Base-by-base conservation (phyloP, 1,140 invertebrate genomes). In the Littorina saxatilis region DNA sequence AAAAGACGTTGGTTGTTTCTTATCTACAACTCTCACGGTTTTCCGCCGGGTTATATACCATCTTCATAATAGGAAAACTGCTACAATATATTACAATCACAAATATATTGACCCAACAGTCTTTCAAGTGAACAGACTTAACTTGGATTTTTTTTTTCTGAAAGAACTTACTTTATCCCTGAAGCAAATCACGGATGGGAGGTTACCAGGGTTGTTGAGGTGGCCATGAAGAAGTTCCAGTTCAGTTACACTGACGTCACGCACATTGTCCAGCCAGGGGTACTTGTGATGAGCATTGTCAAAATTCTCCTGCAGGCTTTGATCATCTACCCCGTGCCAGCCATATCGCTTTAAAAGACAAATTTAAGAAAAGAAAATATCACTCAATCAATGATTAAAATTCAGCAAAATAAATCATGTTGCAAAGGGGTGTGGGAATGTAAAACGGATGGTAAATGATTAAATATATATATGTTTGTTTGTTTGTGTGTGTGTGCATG, bases 171-270 rank as follows among this genome's bases (percentile, higher is more conserved):
- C 90, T 82, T 91, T 90, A 77, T 90, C 87, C 79, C 90, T 88
- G 68, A 91, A 91, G 78, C 85, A 90, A 20, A 91, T 79, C 27
- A 83, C 81, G 17, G 90, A 85, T 70, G 90, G 90, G 2, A 91
- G 20, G 27, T 79, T n/a, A 5, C 89, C 90, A 37, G 90, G 90
- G 52, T 86, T 82, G 80, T 91, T 90, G 11, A 91, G 82, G 82
- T 88, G 87, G 15, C 90, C 90, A 82, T 91, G 89, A 20, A 90
- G 63, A 72, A 90, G 90, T 74, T 91, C 90, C 35, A 91, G 73
- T 61, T 91, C 90, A 27, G 90, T 90, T 1, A 91, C 87, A 83
- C 90, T 90, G 73, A 84, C 87, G 79, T 91, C 89, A 72, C 90
- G 79, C 20, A 83, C 80, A 9, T 88, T 52, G 11, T 87, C 84